Conservation (phyloP, 2,888 invertebrate species). For the Diaperis boleti region DNA sequence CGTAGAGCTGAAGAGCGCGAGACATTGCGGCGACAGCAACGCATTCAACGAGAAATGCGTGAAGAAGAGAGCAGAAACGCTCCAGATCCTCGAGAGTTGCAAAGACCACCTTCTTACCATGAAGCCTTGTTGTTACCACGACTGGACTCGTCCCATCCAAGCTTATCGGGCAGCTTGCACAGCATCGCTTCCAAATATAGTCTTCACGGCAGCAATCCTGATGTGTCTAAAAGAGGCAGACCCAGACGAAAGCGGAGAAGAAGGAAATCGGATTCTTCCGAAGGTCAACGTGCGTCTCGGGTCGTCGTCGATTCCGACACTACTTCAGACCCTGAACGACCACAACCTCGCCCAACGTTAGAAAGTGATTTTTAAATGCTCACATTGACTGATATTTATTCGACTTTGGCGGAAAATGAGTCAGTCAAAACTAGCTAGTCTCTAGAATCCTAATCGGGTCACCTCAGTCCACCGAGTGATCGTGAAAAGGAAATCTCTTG, state of each 20-base stretch:
- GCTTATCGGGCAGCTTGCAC: constrained; percentile 60
- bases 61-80: constrained; percentile 69
- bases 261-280: constrained; percentile 53
- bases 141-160: constrained; percentile 72
- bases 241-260: constrained; percentile 54
- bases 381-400: constrained; percentile 23
- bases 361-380: constrained; percentile 57
- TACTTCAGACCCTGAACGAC: constrained; percentile 48
- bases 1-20: constrained; percentile 72
- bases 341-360: constrained; percentile 48
- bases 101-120: constrained; percentile 80
- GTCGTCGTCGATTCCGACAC: constrained; percentile 51
- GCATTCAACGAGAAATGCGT: constrained; percentile 62
- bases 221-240: constrained; percentile 55
- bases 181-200: constrained; percentile 56
- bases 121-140: constrained; percentile 83
- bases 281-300: constrained; percentile 52
- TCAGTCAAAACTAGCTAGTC: constrained; percentile 8
- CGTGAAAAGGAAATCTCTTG: no score
- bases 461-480: no score
- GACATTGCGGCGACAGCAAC: constrained; percentile 66
- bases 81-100: constrained; percentile 76
- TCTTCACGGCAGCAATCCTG: constrained; percentile 55
- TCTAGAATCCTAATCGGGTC: no score
- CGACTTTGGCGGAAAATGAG: not conserved